Evolutionary conservation across 2,797 vertebrate species (phyloP).

Genomic region (Iguana delicatissima): DNA sequence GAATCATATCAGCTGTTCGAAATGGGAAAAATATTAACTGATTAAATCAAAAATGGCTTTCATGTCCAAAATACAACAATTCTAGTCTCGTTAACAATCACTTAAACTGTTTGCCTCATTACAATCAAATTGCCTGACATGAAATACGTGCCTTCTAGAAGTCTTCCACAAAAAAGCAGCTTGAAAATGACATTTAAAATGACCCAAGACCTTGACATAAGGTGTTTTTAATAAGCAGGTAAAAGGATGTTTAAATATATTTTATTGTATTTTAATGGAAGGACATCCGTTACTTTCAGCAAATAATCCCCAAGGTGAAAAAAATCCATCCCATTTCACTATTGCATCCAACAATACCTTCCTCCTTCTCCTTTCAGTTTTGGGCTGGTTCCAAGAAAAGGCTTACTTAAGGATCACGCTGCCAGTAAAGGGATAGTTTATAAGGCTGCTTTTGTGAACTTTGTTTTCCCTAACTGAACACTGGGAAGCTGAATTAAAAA

Average conservation of each 20-base stretch:
- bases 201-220: constrained; percentile 71
- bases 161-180: constrained; percentile 51
- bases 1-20: background rate
- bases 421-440: constrained; percentile 67
- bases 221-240: constrained; percentile 74
- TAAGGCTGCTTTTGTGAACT: constrained; percentile 58
- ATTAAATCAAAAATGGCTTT: constrained; percentile 2
- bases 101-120: constrained; percentile 31
- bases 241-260: constrained; percentile 80
- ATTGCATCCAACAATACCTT: constrained; percentile 78
- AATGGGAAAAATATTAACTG: background rate
- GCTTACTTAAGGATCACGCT: constrained; percentile 75
- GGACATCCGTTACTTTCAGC: constrained; percentile 80
- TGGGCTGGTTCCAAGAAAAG: constrained; percentile 77
- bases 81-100: background rate
- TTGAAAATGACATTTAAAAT: constrained; percentile 67
- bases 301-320: constrained; percentile 81
- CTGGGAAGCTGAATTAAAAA: constrained; percentile 56
- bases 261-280: constrained; percentile 76
- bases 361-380: constrained; percentile 70
- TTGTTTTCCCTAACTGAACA: constrained; percentile 39
- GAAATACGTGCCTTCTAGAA: constrained; percentile 25
- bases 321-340: constrained; percentile 73
- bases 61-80: background rate
- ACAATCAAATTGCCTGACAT: background rate